phyloP scores from a whole-genome alignment of 2,888 invertebrate genomes.

The Trissoscelio sp. region DNA sequence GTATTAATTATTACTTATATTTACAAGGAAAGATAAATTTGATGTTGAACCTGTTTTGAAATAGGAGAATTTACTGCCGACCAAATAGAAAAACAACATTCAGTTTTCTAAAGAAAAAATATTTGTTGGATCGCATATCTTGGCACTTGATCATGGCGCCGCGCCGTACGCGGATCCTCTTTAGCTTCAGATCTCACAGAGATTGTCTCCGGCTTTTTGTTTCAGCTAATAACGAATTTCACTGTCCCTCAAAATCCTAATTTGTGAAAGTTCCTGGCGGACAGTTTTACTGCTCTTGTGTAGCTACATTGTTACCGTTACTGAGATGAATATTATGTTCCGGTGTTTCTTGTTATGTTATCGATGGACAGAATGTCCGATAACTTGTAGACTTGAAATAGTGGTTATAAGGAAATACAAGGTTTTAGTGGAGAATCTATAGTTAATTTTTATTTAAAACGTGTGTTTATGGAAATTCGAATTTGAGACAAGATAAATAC shows the following conservation, averaged over 20 bases:
- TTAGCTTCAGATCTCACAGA: slow-evolving; percentile 38
- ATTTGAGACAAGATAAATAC: slow-evolving; percentile 63
- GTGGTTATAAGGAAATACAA: slow-evolving; percentile 32
- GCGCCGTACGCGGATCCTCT: slow-evolving; percentile 52
- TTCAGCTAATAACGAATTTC: slow-evolving; percentile 51
- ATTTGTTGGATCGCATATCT: slow-evolving; percentile 45
- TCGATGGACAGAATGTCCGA: slow-evolving; percentile 57
- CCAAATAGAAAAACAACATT: slow-evolving; percentile 21
- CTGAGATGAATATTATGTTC: slow-evolving; percentile 50
- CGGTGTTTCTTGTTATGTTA: slow-evolving; percentile 55
- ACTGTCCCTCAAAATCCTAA: slow-evolving; percentile 34
- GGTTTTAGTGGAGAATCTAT: slow-evolving; percentile 36
- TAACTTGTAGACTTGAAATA: slow-evolving; percentile 45
- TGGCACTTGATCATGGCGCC: slow-evolving; percentile 55
- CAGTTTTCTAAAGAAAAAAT: slow-evolving; percentile 47
- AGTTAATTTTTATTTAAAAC: slow-evolving; percentile 46
- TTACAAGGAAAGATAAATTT: slow-evolving; percentile 6
- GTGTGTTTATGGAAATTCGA: slow-evolving; percentile 54
- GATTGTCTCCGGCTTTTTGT: slow-evolving; percentile 39
- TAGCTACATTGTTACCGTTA: slow-evolving; percentile 61
- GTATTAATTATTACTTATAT: background rate
- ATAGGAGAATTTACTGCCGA: slow-evolving; percentile 5
- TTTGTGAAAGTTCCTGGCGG: slow-evolving; percentile 60
- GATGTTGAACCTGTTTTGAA: slow-evolving; percentile 17
- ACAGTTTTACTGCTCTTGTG: slow-evolving; percentile 58